These are phyloP conservation scores for Periophthalmodon schlosseri DNA, from an alignment of 2,113 vertebrate genomes.

Conservation along the genomic window DNA sequence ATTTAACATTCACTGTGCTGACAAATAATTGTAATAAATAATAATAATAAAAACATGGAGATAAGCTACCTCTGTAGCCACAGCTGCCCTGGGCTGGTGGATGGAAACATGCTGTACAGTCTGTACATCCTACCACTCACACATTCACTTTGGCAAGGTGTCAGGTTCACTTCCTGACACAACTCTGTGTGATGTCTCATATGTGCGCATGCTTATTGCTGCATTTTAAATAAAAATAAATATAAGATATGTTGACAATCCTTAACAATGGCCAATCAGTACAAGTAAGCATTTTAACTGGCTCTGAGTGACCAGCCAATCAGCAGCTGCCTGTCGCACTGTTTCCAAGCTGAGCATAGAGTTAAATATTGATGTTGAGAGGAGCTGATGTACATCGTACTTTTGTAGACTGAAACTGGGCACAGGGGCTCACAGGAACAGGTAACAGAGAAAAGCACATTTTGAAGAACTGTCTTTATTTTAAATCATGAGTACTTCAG, in stretches of 20 bases:
- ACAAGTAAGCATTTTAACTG: conserved; percentile 42
- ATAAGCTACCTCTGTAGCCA: background rate
- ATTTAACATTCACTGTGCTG: background rate
- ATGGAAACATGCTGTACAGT: background rate
- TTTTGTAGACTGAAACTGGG: conserved; percentile 32
- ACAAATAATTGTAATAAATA: no score
- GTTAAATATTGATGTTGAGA: conserved; percentile 68
- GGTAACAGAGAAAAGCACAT: conserved; percentile 13
- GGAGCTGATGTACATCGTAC: conserved; percentile 39
- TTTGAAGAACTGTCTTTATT: conserved; percentile 9
- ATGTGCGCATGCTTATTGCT: background rate
- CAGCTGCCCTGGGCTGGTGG: background rate
- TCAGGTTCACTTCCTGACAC: background rate
- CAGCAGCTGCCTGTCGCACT: conserved; percentile 44
- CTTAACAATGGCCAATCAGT: conserved; percentile 10
- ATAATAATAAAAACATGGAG: background rate
- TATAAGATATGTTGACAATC: background rate
- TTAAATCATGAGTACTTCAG: background rate
- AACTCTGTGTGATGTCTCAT: background rate
- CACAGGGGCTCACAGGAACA: conserved; percentile 4
- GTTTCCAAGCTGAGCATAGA: conserved; percentile 61
- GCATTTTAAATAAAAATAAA: background rate
- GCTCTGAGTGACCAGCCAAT: conserved; percentile 55
- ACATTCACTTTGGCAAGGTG: background rate
- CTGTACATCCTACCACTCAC: background rate